Evolutionary conservation across 2,797 vertebrate genomes (phyloP).

Genomic region (Podarcis lilfordi): DNA sequence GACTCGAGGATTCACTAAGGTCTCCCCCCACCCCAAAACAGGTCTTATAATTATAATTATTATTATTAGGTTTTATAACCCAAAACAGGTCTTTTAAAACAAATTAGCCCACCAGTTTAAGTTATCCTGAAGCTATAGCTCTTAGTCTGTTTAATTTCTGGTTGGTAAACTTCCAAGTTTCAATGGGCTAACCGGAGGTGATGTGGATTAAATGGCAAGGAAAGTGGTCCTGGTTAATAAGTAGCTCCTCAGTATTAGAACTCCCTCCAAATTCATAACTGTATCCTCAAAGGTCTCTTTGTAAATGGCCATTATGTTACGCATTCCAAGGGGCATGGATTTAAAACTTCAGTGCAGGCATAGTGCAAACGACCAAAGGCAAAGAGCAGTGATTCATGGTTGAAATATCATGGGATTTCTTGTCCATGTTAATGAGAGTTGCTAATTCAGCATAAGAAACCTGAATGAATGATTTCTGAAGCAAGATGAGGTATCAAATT

Average conservation of each 20-base stretch:
- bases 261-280: neutral
- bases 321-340: neutral
- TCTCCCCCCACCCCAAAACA: neutral
- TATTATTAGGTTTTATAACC: no score
- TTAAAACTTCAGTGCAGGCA: neutral
- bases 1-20: neutral
- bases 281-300: neutral
- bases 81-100: neutral
- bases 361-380: neutral
- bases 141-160: neutral
- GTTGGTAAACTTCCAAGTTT: neutral
- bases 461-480: neutral
- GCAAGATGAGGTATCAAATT: neutral
- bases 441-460: slow-evolving; percentile 1
- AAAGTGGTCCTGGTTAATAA: neutral
- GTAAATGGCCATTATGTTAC: neutral
- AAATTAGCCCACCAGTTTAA: neutral
- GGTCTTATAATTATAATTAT: no score
- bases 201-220: neutral
- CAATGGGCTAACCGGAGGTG: neutral
- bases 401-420: neutral
- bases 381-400: neutral
- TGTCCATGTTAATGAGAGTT: neutral
- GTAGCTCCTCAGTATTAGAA: neutral
- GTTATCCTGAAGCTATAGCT: neutral